A percentile compares a stretch with the other conserved stretches of the same genome.
phyloP scores from a whole-genome alignment of 2,113 vertebrate species.

The Catharus fuscescens region DNA sequence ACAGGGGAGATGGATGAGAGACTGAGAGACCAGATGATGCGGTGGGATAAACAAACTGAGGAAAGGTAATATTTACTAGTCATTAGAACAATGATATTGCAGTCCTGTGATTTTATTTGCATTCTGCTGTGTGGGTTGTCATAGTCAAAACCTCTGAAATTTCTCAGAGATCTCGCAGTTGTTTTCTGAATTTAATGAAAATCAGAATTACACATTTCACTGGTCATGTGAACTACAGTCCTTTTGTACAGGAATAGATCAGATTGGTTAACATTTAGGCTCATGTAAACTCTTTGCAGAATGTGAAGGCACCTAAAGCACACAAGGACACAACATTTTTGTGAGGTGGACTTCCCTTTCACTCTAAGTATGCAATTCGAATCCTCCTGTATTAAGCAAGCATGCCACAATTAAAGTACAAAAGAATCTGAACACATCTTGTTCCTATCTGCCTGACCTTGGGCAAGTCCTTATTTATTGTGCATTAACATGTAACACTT shows the following conservation, averaged over 20 bases:
- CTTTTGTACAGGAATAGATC: not conserved
- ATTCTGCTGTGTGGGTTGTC: not conserved
- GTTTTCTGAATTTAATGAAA: not conserved
- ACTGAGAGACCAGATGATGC: not conserved
- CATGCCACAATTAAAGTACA: not conserved
- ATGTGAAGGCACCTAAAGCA: not conserved
- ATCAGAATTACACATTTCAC: not conserved
- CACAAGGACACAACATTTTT: not conserved
- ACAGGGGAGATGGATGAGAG: not conserved
- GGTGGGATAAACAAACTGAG: not conserved
- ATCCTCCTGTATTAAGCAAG: not conserved
- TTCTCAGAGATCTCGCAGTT: not conserved
- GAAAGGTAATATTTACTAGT: not conserved
- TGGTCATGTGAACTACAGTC: not conserved
- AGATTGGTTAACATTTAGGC: not conserved
- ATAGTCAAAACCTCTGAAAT: not conserved
- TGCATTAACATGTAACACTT: not conserved
- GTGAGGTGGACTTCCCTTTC: not conserved
- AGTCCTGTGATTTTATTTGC: not conserved
- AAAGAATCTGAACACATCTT: not conserved
- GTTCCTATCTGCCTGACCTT: not conserved
- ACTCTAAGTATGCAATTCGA: not conserved
- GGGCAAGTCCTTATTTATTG: not conserved
- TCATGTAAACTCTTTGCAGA: not conserved
- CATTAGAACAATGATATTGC: not conserved